These are phyloP conservation scores for Tetramorium bicarinatum DNA, from an alignment of 2,888 invertebrate genomes.

Conservation along the genomic window DNA sequence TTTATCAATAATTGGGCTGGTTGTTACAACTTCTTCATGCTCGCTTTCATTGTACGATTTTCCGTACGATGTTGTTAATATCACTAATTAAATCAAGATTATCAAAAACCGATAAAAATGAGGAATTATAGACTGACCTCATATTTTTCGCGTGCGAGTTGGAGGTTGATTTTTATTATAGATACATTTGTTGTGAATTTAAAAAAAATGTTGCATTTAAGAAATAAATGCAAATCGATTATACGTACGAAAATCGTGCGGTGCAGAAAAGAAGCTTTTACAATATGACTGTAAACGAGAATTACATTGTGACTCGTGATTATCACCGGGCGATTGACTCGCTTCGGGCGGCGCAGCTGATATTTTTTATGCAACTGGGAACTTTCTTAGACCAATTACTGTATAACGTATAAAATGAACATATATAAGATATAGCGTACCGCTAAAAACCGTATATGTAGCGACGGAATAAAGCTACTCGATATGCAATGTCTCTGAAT, in stretches of 20 bases:
- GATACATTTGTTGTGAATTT: background rate
- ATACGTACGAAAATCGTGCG: conserved; percentile 24
- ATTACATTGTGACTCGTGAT: conserved; percentile 36
- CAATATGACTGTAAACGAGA: conserved; percentile 17
- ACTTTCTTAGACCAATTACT: conserved; percentile 76
- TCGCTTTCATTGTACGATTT: conserved; percentile 40
- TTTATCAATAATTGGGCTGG: conserved; percentile 17
- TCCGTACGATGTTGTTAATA: background rate
- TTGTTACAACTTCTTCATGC: conserved; percentile 19
- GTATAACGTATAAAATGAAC: conserved; percentile 61
- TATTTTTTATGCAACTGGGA: conserved; percentile 71
- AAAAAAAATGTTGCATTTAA: background rate
- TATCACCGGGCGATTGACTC: conserved; percentile 44
- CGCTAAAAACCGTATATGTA: conserved; percentile 66
- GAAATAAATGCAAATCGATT: conserved; percentile 9
- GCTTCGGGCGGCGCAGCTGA: conserved; percentile 33
- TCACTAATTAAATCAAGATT: background rate
- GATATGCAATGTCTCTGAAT: conserved; percentile 85
- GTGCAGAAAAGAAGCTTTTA: background rate
- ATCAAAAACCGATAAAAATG: background rate
- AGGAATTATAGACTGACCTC: conserved; percentile 12
- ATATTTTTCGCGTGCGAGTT: background rate
- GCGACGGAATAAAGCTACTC: conserved; percentile 72
- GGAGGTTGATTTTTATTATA: background rate
- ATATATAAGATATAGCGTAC: conserved; percentile 59